Percentiles rank a stretch among this genome's conserved stretches.
These are phyloP conservation scores for Biston stratarius DNA, from an alignment of 2,888 invertebrate species.

Conservation along the genomic window DNA sequence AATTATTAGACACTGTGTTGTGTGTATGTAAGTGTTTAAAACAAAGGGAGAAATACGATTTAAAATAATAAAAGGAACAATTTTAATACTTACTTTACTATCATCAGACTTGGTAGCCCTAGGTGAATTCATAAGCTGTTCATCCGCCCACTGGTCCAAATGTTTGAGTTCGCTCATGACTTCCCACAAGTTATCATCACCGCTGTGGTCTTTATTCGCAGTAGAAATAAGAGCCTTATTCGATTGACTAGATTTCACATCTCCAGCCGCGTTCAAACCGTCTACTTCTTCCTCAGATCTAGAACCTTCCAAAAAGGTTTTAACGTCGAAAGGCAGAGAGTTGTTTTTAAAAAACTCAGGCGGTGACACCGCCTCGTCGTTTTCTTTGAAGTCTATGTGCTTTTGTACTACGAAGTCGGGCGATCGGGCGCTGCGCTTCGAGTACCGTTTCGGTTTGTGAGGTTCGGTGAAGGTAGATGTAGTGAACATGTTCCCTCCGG, in stretches of 20 bases:
- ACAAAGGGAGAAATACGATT: too few species aligned
- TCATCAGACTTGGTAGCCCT: constrained; percentile 68
- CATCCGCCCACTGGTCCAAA: constrained; percentile 79
- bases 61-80: too few species aligned
- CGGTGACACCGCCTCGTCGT: constrained; percentile 61
- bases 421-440: constrained; percentile 57
- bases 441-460: constrained; percentile 53
- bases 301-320: constrained; percentile 61
- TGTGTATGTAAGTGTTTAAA: too few species aligned
- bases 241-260: constrained; percentile 62
- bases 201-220: constrained; percentile 51
- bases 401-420: constrained; percentile 66
- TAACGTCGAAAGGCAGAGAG: constrained; percentile 68
- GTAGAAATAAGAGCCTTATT: constrained; percentile 32
- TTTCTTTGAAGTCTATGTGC: constrained; percentile 73
- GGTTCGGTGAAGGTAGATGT: constrained; percentile 68
- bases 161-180: constrained; percentile 77
- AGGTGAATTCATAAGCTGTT: constrained; percentile 66
- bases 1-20: background rate
- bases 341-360: constrained; percentile 74
- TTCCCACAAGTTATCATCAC: constrained; percentile 74
- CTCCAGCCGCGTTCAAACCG: constrained; percentile 57
- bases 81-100: constrained; percentile 62
- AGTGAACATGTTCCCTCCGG: constrained; percentile 54
- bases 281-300: constrained; percentile 64